phyloP scores from a whole-genome alignment of 2,797 vertebrate species.

The Melanitta fusca region DNA sequence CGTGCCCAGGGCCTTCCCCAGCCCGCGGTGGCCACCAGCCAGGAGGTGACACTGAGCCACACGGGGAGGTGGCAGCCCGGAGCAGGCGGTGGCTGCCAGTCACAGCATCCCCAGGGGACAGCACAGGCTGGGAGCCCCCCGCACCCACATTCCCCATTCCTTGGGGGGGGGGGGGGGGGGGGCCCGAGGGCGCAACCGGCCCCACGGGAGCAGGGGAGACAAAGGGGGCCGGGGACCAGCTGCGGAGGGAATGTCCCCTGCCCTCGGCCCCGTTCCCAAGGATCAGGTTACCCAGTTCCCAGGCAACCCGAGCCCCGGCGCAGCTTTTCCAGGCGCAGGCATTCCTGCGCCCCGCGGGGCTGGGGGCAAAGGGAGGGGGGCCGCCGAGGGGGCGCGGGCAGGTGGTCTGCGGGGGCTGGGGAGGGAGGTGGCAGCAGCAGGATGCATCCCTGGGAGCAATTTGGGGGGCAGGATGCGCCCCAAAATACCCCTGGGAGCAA shows the following conservation, averaged over 20 bases:
- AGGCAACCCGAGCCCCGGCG: slow-evolving; percentile 55
- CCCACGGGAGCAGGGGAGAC: slow-evolving; percentile 1
- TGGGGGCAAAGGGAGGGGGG: slow-evolving; percentile 14
- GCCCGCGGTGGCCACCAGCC: background rate
- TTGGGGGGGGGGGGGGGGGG: background rate
- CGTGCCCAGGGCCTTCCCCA: background rate
- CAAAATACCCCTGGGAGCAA: background rate
- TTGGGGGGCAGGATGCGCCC: background rate
- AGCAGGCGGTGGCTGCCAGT: background rate
- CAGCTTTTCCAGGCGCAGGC: slow-evolving; percentile 25
- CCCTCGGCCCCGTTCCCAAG: slow-evolving; percentile 61
- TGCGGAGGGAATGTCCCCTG: slow-evolving; percentile 64
- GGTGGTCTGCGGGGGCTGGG: background rate
- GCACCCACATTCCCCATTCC: background rate
- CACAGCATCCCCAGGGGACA: background rate
- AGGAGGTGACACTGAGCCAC: background rate
- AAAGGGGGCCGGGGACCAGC: slow-evolving; percentile 61
- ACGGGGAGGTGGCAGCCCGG: accelerated
- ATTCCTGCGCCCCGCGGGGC: slow-evolving; percentile 52
- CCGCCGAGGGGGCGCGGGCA: background rate
- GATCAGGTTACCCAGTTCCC: slow-evolving; percentile 73
- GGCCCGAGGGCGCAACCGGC: background rate
- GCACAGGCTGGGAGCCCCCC: background rate
- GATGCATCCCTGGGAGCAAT: background rate
- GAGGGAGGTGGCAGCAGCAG: background rate